phyloP scores from a whole-genome alignment of 2,888 invertebrate genomes.

The Microplitis manilae region DNA sequence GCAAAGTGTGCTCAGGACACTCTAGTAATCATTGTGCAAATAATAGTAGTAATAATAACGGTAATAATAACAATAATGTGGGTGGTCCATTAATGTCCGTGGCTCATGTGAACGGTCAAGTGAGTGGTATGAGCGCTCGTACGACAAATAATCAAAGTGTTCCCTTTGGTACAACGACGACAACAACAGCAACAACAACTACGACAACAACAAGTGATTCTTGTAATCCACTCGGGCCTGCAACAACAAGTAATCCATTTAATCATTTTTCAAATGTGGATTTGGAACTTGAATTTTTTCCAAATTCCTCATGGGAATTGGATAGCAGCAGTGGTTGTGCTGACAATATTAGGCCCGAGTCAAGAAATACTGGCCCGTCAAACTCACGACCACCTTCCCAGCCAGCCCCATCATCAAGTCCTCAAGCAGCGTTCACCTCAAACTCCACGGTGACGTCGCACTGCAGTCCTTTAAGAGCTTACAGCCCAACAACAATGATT shows the following conservation, averaged over 20 bases:
- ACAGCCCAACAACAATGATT: conserved; percentile 72
- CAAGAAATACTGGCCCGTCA: conserved; percentile 77
- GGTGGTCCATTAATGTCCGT: conserved; percentile 84
- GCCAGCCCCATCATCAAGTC: conserved; percentile 73
- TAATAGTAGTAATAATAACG: conserved; percentile 68
- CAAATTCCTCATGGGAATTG: conserved; percentile 78
- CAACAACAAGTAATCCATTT: conserved; percentile 58
- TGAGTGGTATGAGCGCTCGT: conserved; percentile 62
- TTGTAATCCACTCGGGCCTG: conserved; percentile 68
- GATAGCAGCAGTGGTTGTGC: conserved; percentile 66
- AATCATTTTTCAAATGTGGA: conserved; percentile 72
- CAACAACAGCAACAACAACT: neutral
- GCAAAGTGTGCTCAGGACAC: conserved; percentile 69
- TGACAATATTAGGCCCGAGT: conserved; percentile 74
- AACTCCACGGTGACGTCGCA: conserved; percentile 74
- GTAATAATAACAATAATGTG: conserved; percentile 72
- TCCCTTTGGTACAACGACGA: conserved; percentile 32
- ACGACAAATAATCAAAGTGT: conserved; percentile 41
- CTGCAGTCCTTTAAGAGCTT: conserved; percentile 71
- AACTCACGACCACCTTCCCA: conserved; percentile 77
- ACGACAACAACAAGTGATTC: conserved; percentile 46
- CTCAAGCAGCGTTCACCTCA: conserved; percentile 65
- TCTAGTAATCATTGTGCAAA: conserved; percentile 68
- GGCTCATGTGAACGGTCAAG: conserved; percentile 79
- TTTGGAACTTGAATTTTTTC: conserved; percentile 80